phyloP scores from a whole-genome alignment of 2,797 vertebrate genomes.

The Sebastes melanostomus region DNA sequence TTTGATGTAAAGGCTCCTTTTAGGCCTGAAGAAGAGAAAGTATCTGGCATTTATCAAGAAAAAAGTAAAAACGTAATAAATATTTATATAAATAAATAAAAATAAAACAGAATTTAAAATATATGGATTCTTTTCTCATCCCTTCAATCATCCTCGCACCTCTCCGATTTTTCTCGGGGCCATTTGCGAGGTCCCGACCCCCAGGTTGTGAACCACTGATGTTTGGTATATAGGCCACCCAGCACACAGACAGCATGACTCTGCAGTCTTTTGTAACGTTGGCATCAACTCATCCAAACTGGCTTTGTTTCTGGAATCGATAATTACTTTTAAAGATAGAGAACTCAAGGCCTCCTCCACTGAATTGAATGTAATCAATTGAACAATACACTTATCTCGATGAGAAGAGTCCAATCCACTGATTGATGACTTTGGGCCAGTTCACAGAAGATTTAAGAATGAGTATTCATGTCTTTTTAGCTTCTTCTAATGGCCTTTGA shows the following conservation, averaged over 20 bases:
- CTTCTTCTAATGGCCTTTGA: not conserved
- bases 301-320: constrained; percentile 45
- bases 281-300: constrained; percentile 15
- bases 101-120: not conserved
- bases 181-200: not conserved
- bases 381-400: constrained; percentile 33
- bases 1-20: not conserved
- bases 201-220: not conserved
- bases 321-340: constrained; percentile 30
- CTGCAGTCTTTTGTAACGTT: constrained; percentile 15
- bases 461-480: not conserved
- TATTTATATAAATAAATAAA: not conserved
- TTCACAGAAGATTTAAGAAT: constrained; percentile 2
- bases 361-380: constrained; percentile 7
- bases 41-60: not conserved
- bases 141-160: not conserved
- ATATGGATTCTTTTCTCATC: not conserved
- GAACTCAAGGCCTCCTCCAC: not conserved
- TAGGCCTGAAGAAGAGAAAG: not conserved
- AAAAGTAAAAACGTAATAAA: not conserved
- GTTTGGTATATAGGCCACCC: not conserved
- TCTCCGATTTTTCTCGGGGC: too few species aligned
- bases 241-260: not conserved
- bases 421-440: not conserved
- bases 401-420: constrained; percentile 19